A percentile compares a stretch with the other conserved stretches of the same genome.
Evolutionary conservation across 2,797 vertebrate genomes (phyloP).

Genomic region (Myioborus melanocephalus): DNA sequence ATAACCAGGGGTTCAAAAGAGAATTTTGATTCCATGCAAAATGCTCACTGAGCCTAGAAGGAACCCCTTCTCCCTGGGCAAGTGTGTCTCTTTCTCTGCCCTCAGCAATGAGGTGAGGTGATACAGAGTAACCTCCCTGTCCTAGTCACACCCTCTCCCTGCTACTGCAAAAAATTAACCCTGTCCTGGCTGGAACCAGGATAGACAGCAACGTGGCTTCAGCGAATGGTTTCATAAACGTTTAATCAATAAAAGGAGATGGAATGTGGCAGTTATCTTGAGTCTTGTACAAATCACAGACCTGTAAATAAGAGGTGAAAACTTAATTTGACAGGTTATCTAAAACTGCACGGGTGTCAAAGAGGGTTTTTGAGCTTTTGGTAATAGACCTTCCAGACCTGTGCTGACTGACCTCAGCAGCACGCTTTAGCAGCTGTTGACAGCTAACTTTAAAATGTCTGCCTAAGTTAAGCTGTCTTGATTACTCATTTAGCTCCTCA

Average conservation of each 20-base stretch:
- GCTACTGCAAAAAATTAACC: background rate
- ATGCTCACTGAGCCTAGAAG: background rate
- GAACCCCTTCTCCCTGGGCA: background rate
- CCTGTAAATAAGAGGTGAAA: background rate
- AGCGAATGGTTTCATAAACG: background rate
- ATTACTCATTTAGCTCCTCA: background rate
- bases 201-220: background rate
- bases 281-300: background rate
- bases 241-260: background rate
- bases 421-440: background rate
- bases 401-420: background rate
- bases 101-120: background rate
- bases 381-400: background rate
- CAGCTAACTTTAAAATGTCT: background rate
- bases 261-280: background rate
- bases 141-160: background rate
- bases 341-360: background rate
- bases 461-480: background rate
- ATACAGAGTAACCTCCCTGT: background rate
- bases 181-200: background rate
- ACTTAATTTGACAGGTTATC: background rate
- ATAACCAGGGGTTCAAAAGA: background rate
- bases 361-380: background rate
- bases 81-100: background rate
- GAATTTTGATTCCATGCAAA: background rate